Evolutionary conservation across 2,113 vertebrate genomes (phyloP).

Genomic region (Hypocryptadius cinnamomeus): DNA sequence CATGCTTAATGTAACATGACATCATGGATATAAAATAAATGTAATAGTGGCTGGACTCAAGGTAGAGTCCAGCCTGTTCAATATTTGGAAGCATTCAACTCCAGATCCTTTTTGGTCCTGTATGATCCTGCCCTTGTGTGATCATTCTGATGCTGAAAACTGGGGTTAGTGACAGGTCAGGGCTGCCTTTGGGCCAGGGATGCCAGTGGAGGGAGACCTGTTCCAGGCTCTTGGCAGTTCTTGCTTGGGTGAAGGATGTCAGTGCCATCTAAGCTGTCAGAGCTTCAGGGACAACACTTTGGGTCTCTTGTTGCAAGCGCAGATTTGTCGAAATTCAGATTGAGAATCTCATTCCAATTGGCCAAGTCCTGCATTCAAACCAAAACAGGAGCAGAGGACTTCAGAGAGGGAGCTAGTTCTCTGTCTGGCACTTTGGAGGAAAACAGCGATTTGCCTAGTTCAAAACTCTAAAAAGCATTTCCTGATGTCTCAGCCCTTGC

Average conservation of each 20-base stretch:
- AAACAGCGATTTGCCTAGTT: neutral
- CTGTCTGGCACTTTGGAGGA: neutral
- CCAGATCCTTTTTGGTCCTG: no score
- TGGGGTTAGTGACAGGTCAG: neutral
- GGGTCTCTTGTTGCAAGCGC: neutral
- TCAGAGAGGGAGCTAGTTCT: neutral
- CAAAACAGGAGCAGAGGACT: neutral
- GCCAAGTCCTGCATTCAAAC: neutral
- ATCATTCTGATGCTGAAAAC: no score
- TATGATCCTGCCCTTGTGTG: no score
- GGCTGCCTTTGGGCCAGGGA: neutral
- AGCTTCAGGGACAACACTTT: neutral
- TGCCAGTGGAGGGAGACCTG: neutral
- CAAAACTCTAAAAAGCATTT: neutral
- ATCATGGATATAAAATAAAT: no score
- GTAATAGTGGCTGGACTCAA: no score
- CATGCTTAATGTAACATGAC: no score
- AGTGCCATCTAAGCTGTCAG: neutral
- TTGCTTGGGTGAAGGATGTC: neutral
- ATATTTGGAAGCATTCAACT: no score
- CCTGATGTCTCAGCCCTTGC: neutral
- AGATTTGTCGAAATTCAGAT: neutral
- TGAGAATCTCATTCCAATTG: neutral
- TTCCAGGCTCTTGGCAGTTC: neutral
- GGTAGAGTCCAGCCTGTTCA: no score